A percentile compares a stretch with the other conserved stretches of the same genome.
Evolutionary conservation across 1,140 invertebrate species (phyloP).

Genomic region (Sinella curviseta): DNA sequence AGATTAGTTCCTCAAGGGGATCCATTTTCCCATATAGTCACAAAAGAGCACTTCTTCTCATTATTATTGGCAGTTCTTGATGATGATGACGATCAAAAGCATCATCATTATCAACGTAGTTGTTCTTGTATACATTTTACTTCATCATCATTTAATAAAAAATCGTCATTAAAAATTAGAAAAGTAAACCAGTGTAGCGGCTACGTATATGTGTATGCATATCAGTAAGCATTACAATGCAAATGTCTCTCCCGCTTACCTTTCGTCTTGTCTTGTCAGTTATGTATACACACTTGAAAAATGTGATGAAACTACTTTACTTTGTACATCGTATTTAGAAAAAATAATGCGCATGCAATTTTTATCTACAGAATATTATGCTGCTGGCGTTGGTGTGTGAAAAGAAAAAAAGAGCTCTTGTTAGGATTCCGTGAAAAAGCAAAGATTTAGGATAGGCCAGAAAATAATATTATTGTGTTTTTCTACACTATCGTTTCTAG

Average conservation of each 20-base stretch:
- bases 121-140: background rate
- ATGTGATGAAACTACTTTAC: conserved; percentile 2
- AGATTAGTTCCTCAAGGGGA: conserved; percentile 8
- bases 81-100: conserved; percentile 7
- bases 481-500: background rate
- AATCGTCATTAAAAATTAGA: background rate
- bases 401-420: no score
- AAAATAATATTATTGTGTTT: background rate
- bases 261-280: background rate
- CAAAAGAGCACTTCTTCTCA: conserved; percentile 18
- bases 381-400: no score
- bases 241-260: no score
- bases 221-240: no score
- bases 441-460: background rate
- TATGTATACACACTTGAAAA: background rate
- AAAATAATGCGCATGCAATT: no score
- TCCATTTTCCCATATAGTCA: background rate
- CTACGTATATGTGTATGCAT: no score
- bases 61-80: conserved; percentile 15
- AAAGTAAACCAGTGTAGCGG: background rate
- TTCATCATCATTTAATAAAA: background rate
- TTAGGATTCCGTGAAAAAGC: background rate
- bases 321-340: background rate
- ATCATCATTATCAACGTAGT: conserved; percentile 6
- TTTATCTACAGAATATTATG: no score